Evolutionary conservation across 2,888 invertebrate genomes (phyloP).

Genomic region (Lissocephala sabroskyi): DNA sequence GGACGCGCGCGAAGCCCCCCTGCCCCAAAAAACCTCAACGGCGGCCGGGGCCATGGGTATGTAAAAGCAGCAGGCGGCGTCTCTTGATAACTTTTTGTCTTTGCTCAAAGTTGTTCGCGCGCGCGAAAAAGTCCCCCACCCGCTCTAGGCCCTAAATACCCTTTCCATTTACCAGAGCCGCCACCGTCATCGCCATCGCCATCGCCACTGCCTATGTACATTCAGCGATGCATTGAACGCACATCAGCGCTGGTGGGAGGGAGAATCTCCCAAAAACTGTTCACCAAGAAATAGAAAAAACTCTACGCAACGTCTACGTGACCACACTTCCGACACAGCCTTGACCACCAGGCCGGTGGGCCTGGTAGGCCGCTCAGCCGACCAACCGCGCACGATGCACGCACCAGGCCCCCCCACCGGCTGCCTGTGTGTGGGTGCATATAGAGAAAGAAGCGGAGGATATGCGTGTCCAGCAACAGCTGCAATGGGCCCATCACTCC

Average conservation of each 20-base stretch:
- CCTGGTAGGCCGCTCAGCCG: constrained; percentile 30
- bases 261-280: constrained; percentile 11
- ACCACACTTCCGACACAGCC: constrained; percentile 41
- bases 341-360: constrained; percentile 13
- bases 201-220: constrained; percentile 38
- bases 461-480: constrained; percentile 1
- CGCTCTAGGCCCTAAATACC: neutral
- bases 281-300: constrained; percentile 57
- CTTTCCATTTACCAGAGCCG: no score
- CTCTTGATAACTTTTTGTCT: constrained; percentile 53
- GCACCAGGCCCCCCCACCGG: constrained; percentile 9
- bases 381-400: constrained; percentile 42
- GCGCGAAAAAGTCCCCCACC: constrained; percentile 38
- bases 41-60: constrained; percentile 28
- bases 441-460: neutral
- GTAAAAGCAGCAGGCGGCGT: constrained; percentile 33
- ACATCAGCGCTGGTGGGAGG: constrained; percentile 8
- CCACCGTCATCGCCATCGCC: constrained; percentile 3
- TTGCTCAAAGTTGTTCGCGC: constrained; percentile 49
- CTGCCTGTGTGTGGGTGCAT: neutral
- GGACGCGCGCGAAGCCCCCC: neutral
- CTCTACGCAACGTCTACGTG: constrained; percentile 59
- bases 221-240: constrained; percentile 32
- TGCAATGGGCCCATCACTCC: neutral
- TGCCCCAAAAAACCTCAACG: neutral